Evolutionary conservation across 2,888 invertebrate species (phyloP), one percentile per base, ranked within the genome.

Genomic region (Tillus elongatus): DNA sequence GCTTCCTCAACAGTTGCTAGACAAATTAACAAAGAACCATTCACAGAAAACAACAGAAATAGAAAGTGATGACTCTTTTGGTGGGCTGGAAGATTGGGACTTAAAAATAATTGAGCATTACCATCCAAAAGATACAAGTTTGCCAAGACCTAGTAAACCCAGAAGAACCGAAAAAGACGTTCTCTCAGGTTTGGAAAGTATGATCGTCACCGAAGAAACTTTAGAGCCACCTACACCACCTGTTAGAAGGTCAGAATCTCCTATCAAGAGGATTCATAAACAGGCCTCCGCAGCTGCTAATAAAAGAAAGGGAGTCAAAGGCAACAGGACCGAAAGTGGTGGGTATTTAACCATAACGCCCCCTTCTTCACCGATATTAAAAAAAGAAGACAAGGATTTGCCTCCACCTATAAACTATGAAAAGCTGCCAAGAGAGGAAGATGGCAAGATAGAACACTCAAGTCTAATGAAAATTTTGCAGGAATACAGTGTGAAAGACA

Each of bases 41-140:
- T 35, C 47, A 9, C 63, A 63, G 46, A 53, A 51, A 13, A 61
- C 57, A 2, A 56, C 56, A 2, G 64, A 64, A 38, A 57, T 61
- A 10, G 67, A 67, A 42, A 68, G 68, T 41, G 68, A 68, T 40
- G 67, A 69, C 41, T 69, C 68, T 8, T 65, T 69, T 47, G 67
- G 66, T 19, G 65, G 63, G 29, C 51, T 68, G 35, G 69, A 71
- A 48, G 69, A 70, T 49, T 71, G 71, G 70, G 69, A 69, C 44
- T 46, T 70, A 13, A 63, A 63, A 11, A 60, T 69, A 19, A 60
- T 68, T 24, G 68, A 68, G 49, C 66, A 69, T 51, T 65, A 66
- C 15, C 61, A 64, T 42, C 63, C 66, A 2, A 60, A 61, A 46
- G 66, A 66, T 36, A 57, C 64, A 1, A 66, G 64, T 49, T 52